Evolutionary conservation across 1,140 invertebrate species (phyloP), one percentile per base, ranked within the genome.

Genomic region (Drosophila eugracilis): DNA sequence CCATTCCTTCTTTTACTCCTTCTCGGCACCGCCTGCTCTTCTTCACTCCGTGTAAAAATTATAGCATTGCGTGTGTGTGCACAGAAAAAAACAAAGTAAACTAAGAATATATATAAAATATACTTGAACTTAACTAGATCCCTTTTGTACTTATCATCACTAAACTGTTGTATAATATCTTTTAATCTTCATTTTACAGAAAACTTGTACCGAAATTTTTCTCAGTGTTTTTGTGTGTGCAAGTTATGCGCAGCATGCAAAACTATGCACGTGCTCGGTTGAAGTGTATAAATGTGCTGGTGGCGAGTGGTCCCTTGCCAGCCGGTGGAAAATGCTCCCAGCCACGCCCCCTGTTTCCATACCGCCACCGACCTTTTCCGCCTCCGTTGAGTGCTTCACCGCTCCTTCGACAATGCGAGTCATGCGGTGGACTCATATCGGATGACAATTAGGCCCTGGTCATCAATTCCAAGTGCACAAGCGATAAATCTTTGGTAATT

Each of bases 401-500:
- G 54, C 47, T 47, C 78, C 34, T 66, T 57, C 81, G 81, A 86
- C 81, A 85, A 85, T 86, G 81, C 81, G 81, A 85, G 81, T 85
- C 81, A 85, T 86, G 81, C 81, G 81, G 83, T 88, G 78, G 84
- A 88, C 65, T 88, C 83, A 88, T 88, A 88, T 88, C 83, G 83
- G 83, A 88, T 88, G 83, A 88, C 83, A 88, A 88, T 88, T 88
- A 88, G 83, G 83, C 83, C 83, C 83, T 88, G 83, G 83, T 88
- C 83, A 88, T 88, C 83, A 88, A 88, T 88, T 88, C 60, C 83
- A 88, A 88, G 78, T 88, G 83, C 83, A 88, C 83, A 88, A 69
- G 78, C 83, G 84, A 88, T 88, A 88, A 88, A 88, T 88, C 83
- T 88, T 88, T 83, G 66, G 83, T 88, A 88, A 88, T 88, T 69